Evolutionary conservation across 2,113 vertebrate species (phyloP), one percentile per base, ranked within the genome.

Genomic region (Carlito syrichta): DNA sequence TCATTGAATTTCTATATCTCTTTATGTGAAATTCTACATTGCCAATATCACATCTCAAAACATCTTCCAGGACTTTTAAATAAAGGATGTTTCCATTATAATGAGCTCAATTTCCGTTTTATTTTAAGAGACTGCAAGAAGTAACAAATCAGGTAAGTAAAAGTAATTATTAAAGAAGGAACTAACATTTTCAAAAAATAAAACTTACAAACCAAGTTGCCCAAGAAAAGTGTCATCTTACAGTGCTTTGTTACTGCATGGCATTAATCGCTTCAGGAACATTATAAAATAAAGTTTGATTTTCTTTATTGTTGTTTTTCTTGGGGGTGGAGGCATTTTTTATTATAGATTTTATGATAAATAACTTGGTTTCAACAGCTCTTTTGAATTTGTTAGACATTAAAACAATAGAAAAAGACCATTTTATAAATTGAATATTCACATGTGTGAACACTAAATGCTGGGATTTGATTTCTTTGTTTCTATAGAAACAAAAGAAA

Each of bases 401-500:
- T 97, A 96, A 96, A 96, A 97, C 89, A 96, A 97, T 82, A 94
- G 92, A 95, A 90, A 93, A 91, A 96, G 40, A 92, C 86, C 86
- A 89, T 96, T 96, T 97, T 93, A 87, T 95, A 97, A 96, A 97
- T 78, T 91, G 97, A 94, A 92, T 96, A 96, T 95, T 97, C 93
- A 74, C 91, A 71, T 86, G 74, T 97, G 92, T 95, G 95, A 95
- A 81, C 79, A 89, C 63, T 94, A 86, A 94, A 91, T 93, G 96
- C 94, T 89, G 23, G 71, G 89, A 81, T 92, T 96, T 96, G 83
- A 96, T 98, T 93, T 96, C 66, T 93, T 97, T 96, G 93, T 97
- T 97, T 98, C 95, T 98, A 97, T 97, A 97, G 97, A 97, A 98
- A 98, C 97, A 98, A 98, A 97, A 93, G 89, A 97, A 98, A 97